Percentiles rank a stretch among this genome's conserved stretches.
phyloP scores from a whole-genome alignment of 2,888 invertebrate genomes.

The Dexiosoma caninum region DNA sequence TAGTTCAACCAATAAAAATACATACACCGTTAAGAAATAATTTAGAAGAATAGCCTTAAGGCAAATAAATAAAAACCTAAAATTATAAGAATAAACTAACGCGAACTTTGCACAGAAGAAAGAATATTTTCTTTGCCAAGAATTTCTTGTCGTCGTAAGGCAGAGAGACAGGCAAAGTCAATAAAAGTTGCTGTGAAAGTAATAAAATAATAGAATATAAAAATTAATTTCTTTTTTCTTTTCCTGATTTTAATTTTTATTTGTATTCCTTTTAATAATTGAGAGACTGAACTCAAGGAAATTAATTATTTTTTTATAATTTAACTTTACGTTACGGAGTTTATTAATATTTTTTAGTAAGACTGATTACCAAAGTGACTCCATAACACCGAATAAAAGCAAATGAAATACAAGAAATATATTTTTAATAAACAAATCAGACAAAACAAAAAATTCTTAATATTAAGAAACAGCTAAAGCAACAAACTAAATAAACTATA shows the following conservation, averaged over 20 bases:
- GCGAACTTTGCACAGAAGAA: constrained; percentile 17
- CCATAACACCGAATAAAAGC: constrained; percentile 61
- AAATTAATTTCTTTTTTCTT: constrained; percentile 26
- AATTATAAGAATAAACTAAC: background rate
- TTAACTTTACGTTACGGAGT: constrained; percentile 40
- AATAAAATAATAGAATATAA: constrained; percentile 58
- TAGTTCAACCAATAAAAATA: constrained; percentile 62
- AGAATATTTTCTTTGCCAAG: constrained; percentile 42
- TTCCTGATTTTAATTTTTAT: background rate
- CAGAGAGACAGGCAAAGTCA: constrained; percentile 11
- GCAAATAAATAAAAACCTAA: constrained; percentile 33
- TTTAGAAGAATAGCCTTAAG: constrained; percentile 27
- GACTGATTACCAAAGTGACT: constrained; percentile 73
- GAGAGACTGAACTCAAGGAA: constrained; percentile 71
- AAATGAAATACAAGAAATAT: constrained; percentile 46
- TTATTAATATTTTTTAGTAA: constrained; percentile 64
- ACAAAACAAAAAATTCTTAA: constrained; percentile 26
- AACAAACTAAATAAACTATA: constrained; percentile 49
- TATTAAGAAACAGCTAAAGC: constrained; percentile 54
- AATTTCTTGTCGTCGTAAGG: constrained; percentile 22
- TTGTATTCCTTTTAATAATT: constrained; percentile 67
- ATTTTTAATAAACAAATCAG: constrained; percentile 52
- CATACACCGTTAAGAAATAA: constrained; percentile 56
- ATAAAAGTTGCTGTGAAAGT: constrained; percentile 47
- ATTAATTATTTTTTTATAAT: constrained; percentile 52